Base-by-base conservation (phyloP, 2,113 vertebrate species). In the Speoplatyrhinus poulsoni region DNA sequence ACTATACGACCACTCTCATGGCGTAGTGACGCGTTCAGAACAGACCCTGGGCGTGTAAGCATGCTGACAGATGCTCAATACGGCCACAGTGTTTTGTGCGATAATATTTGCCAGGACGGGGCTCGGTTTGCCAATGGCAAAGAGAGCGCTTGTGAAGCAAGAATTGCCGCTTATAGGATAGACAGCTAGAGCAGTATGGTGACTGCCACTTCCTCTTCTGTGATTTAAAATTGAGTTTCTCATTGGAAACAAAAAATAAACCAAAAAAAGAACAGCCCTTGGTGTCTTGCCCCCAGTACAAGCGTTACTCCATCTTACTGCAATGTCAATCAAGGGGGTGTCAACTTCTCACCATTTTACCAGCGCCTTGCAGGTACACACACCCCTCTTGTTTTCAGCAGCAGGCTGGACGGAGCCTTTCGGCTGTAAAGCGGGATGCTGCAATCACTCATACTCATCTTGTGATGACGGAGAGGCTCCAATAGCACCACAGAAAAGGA, bases 151-250 rank as follows among this genome's bases (percentile, higher is more conserved):
- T 79, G 86, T 67, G 50, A 70, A 64, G 75, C 64, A 79, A 78
- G 67, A 84, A 81, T 73, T 60, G 76, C 70, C 46, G 58, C 76
- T 72, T 12, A 60, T 10, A 49, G 79, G 81, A 89, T 70, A 85
- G 87, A 85, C 84, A 81, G 83, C 76, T 74, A 80, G 58, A 75
- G 70, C 4, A 12, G 56, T 47, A 65, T 58, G 69, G 26, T 83
- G 82, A 87, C 85, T 82, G 80, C 83, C 84, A 83, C 79, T 87
- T 88, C 79, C 65, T 82, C 71, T 69, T 46, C 60, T 79, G 68
- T 80, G 72, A 85, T 82, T 82, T 84, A 64, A 88, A 89, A 84
- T 70, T 13, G 73, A 79, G 47, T 79, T 70, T 72, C 60, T 73
- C 60, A 9, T 64, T 26, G 26, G 26, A 26, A 46, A 32, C 46